Base-by-base conservation (phyloP, 2,797 vertebrate genomes). In the Chloroceryle amazona region DNA sequence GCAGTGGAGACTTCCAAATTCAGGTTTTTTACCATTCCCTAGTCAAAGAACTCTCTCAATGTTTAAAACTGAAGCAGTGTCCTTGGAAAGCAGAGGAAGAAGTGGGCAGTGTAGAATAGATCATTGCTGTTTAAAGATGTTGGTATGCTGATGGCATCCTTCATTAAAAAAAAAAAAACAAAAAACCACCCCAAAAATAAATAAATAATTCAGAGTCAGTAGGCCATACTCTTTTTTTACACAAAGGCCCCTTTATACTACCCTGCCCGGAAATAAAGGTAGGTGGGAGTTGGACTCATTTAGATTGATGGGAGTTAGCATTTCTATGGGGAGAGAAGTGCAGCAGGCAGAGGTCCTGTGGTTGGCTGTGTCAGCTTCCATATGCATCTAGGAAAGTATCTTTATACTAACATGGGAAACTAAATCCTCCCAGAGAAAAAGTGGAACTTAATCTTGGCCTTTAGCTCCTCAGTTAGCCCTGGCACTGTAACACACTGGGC, bases 381-480 rank as follows among this genome's bases (percentile, higher is more conserved):
- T 86, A n/a, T 67, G 7, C 47, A 72, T 94, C 68, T 83, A 39
- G 54, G 62, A 81, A 85, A 91, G 54, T 67, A 26, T 81, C 54
- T 87, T 80, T 71, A 29, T 74, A 72, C 41, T 68, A 72, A 72
- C 52, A 81, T 39, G 2, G n/a, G 96, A 96, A 97, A 96, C 55
- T 81, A 79, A 89, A 95, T 93, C 89, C 92, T 94, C 46, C n/a
- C 79, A 89, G 73, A 87, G 91, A 94, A 79, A 31, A 91, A 28
- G 29, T 86, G 66, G 73, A 96, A 94, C 63, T 76, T 95, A 87
- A 93, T 94, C 72, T 76, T 96, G 81, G 44, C 52, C 66, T 95
- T 96, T 58, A 89, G 35, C 28, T 74, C 63, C 26, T 81, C 75
- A 72, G 5, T 95, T 93, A 90, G 83, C 87, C 75, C 93, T 96